Evolutionary conservation across 2,888 invertebrate genomes (phyloP).

Genomic region (Baccha elongata): DNA sequence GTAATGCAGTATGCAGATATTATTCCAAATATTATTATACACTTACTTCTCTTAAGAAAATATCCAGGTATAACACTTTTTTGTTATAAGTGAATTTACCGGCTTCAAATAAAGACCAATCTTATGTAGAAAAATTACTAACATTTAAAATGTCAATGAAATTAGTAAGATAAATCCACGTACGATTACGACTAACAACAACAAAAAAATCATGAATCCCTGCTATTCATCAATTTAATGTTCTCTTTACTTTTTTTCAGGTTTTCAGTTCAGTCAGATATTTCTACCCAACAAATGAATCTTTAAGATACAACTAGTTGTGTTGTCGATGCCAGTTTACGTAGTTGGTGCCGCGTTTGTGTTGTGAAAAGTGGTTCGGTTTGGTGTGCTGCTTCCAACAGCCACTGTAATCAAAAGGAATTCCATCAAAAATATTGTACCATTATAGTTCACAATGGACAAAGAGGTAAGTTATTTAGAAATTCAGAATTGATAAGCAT

Average conservation of each 20-base stretch:
- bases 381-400: neutral
- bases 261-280: no score
- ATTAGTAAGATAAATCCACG: no score
- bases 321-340: constrained; percentile 17
- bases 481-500: neutral
- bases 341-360: constrained; percentile 15
- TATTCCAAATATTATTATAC: no score
- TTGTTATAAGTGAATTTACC: no score
- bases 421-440: neutral
- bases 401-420: constrained; percentile 1
- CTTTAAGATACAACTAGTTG: neutral
- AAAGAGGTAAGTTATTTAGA: constrained; percentile 18
- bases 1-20: no score
- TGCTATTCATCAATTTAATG: neutral
- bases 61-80: no score
- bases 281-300: neutral
- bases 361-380: neutral
- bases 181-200: no score
- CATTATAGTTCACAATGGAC: constrained; percentile 33
- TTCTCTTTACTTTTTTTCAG: constrained; percentile 24
- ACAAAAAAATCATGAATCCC: no score
- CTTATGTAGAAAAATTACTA: no score
- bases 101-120: no score
- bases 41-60: no score
- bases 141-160: no score